These are phyloP conservation scores for Helostoma temminkii DNA, from an alignment of 2,797 vertebrate species.

Conservation along the genomic window DNA sequence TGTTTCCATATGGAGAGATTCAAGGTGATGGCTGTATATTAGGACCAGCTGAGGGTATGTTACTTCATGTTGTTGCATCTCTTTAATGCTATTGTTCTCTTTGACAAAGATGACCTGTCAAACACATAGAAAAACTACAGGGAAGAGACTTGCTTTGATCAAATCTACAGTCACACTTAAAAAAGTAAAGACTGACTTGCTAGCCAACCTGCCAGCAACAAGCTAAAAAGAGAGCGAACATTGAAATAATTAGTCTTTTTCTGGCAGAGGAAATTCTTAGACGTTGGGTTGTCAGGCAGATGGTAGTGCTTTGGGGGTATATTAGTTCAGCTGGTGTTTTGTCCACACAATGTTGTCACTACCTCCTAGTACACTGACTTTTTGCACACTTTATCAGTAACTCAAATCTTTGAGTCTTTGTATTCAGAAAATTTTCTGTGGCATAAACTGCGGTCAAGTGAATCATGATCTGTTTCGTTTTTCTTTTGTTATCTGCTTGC, in stretches of 20 bases:
- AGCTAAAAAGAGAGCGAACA: neutral
- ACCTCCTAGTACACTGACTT: neutral
- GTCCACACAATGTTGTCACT: constrained; percentile 2
- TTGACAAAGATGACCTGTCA: neutral
- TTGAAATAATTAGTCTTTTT: constrained; percentile 7
- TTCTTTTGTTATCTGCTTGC: no score
- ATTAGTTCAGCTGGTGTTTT: neutral
- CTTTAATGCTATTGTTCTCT: neutral
- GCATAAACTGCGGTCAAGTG: no score
- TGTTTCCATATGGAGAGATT: constrained; percentile 16
- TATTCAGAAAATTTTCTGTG: no score
- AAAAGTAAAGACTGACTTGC: constrained; percentile 4
- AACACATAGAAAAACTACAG: neutral
- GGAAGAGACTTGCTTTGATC: constrained; percentile 3
- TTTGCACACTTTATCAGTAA: neutral
- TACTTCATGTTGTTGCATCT: neutral
- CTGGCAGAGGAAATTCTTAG: neutral
- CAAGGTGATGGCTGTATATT: constrained; percentile 1
- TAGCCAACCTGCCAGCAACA: neutral
- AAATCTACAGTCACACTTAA: neutral
- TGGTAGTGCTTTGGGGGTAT: neutral
- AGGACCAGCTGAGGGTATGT: neutral
- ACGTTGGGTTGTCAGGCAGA: neutral
- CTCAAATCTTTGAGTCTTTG: neutral
- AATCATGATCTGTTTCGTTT: no score